Base-by-base conservation (phyloP, 1,140 invertebrate genomes). In the Spodoptera litura region DNA sequence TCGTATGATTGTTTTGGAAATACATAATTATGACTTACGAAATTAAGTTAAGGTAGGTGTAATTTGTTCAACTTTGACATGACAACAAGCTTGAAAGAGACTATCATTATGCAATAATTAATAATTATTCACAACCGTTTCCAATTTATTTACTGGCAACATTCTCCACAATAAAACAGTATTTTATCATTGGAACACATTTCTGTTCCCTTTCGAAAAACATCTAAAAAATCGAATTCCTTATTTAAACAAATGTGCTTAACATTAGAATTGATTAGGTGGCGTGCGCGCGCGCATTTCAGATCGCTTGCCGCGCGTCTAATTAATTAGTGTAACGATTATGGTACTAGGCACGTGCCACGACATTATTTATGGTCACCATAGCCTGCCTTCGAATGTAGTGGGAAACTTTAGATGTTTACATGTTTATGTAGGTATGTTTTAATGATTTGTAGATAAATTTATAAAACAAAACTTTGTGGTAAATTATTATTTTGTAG, bases 241-340 rank as follows among this genome's bases (percentile, higher is more conserved):
- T 13, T 38, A 55, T 59, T 59, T 81, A 81, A 78, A 88, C 81
- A 81, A 85, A 86, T 85, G 72, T 38, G 56, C 52, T 25, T 10
- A 68, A 82, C 85, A 86, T 90, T 90, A 89, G 84, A 92, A 89
- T 89, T 64, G 68, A 77, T 81, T 75, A 78, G 38, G 38, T 52
- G 53, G 35, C 58, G 70, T 56, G 64, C 49, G 58, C 64, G 59
- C 12, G 74, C 76, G 66, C 59, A 66, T 49, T 77, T 77, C 51
- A 73, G 49, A 64, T 53, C 70, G 51, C 61, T 56, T 31, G 68
- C 27, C 56, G 68, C 38, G 44, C 61, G 20, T 35, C 58, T 73
- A 79, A 79, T 79, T 73, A 71, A 79, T 79, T 79, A 61, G 38
- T 15, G n/a, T 56, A 70, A 78, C 75, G 75, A 68, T 70, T 78